Conservation (phyloP, 2,113 vertebrate genomes). For the Notothenia rossii region DNA sequence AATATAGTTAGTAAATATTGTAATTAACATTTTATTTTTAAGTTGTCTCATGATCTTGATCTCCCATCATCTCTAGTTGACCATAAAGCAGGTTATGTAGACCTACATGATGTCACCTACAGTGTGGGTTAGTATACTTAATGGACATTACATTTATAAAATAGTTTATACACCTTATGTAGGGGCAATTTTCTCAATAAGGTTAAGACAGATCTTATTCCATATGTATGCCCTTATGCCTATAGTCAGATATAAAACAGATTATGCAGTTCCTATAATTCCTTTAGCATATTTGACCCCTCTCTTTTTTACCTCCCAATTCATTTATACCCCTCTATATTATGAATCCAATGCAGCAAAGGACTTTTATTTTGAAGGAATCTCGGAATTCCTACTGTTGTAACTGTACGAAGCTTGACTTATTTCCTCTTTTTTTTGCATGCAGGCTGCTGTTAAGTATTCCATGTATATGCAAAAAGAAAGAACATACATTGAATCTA, state of each 20-base stretch:
- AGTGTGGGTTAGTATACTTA: not conserved
- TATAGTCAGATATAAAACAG: too few relatives aligned
- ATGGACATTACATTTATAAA: too few relatives aligned
- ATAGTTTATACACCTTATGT: not conserved
- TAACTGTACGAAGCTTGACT: not conserved
- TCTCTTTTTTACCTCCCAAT: too few relatives aligned
- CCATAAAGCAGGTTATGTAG: not conserved
- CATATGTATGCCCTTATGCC: too few relatives aligned
- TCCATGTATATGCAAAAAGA: not conserved
- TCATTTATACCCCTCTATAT: too few relatives aligned
- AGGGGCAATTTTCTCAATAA: not conserved
- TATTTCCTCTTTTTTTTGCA: not conserved
- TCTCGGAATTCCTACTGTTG: not conserved
- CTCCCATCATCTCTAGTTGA: not conserved
- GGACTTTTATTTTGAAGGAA: constrained; percentile 29
- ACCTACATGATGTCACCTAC: too few relatives aligned
- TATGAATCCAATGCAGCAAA: not conserved
- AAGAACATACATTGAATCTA: constrained; percentile 5
- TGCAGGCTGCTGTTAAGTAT: not conserved
- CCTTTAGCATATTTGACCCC: not conserved
- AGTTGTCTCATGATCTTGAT: too few relatives aligned
- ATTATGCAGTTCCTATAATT: too few relatives aligned
- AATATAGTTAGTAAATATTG: not conserved
- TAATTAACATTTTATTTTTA: not conserved
- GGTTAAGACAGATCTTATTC: not conserved